Evolutionary conservation across 2,888 invertebrate species (phyloP).

Genomic region (Ophonus ardosiacus): DNA sequence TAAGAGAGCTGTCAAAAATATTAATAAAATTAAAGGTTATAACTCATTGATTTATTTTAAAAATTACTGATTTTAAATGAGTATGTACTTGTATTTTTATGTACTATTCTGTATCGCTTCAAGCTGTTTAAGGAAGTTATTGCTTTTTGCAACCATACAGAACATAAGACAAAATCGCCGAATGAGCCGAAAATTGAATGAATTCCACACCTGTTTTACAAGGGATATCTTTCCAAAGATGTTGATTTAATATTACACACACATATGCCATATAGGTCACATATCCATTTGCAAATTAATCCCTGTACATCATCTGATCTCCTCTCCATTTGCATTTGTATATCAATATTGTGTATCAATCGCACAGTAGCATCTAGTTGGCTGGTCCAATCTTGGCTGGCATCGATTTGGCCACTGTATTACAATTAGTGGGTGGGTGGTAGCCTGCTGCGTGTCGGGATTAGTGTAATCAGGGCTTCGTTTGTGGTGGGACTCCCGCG

Average conservation of each 20-base stretch:
- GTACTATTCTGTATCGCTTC: too few species aligned
- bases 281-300: not conserved
- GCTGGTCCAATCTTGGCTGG: not conserved
- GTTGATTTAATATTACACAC: not conserved
- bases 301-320: not conserved
- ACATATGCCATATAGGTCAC: not conserved
- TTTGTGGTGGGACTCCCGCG: constrained; percentile 58
- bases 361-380: not conserved
- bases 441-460: constrained; percentile 74
- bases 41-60: too few species aligned
- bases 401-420: constrained; percentile 69
- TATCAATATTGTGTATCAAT: not conserved
- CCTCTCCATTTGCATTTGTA: not conserved
- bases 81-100: too few species aligned
- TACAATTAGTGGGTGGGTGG: constrained; percentile 75
- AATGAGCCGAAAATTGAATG: too few species aligned
- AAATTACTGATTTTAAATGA: too few species aligned
- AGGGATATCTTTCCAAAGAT: not conserved
- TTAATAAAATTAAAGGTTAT: too few species aligned
- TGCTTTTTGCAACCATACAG: too few species aligned
- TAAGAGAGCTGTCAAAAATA: too few species aligned
- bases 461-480: constrained; percentile 71
- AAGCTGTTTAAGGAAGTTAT: too few species aligned
- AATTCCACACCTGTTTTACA: not conserved
- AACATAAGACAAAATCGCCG: too few species aligned